Conservation (phyloP, 1,140 invertebrate species). For the Trissolcus basalis region DNA sequence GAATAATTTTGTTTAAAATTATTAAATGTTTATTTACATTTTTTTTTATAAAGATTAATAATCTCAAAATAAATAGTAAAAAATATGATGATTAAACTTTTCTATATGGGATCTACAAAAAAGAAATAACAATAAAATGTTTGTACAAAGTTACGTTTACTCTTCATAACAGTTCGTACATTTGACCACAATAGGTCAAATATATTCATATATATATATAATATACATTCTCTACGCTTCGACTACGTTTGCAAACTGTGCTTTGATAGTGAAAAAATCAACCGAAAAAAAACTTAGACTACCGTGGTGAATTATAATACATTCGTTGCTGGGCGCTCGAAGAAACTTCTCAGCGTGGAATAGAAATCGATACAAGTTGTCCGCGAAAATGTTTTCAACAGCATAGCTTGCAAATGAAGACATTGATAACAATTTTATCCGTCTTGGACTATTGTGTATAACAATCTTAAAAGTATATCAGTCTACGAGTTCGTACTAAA, state of each 20-base stretch:
- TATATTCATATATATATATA: constrained; percentile 59
- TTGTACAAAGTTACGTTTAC: constrained; percentile 72
- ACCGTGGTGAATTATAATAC: constrained; percentile 10
- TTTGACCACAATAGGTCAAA: constrained; percentile 63
- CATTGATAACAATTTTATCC: constrained; percentile 51
- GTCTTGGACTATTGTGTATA: constrained; percentile 62
- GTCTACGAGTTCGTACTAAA: constrained; percentile 74
- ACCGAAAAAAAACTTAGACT: constrained; percentile 1
- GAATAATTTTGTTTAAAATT: too few species aligned
- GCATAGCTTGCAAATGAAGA: constrained; percentile 64
- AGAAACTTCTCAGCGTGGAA: background rate
- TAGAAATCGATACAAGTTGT: constrained; percentile 1
- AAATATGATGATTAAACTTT: background rate
- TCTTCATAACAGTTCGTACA: constrained; percentile 65
- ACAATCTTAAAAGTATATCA: constrained; percentile 72
- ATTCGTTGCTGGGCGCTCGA: constrained; percentile 13
- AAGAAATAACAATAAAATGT: constrained; percentile 1
- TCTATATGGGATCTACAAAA: too few species aligned
- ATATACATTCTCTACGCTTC: constrained; percentile 67
- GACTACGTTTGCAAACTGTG: constrained; percentile 68
- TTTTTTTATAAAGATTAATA: background rate
- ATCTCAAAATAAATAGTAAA: background rate
- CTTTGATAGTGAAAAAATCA: constrained; percentile 35
- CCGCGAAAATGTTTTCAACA: constrained; percentile 39
- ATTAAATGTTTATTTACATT: background rate